phyloP scores from a whole-genome alignment of 2,797 vertebrate genomes.

The Clarias pachynema region DNA sequence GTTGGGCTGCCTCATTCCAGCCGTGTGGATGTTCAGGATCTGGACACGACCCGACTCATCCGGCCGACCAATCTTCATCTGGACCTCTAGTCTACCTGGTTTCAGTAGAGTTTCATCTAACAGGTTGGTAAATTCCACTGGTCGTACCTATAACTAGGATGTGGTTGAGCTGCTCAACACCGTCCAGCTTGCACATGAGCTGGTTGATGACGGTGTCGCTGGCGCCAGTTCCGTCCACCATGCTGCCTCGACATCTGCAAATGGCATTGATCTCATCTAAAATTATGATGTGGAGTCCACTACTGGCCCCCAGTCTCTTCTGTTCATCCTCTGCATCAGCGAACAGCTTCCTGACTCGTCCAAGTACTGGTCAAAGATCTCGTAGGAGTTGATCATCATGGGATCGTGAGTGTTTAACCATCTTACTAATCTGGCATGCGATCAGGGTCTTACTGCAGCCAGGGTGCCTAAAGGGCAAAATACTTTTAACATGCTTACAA shows the following conservation, averaged over 20 bases:
- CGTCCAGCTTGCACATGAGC: no score
- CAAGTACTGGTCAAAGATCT: slow-evolving; percentile 86
- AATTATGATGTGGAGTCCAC: no score
- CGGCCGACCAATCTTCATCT: slow-evolving; percentile 94
- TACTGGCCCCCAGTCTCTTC: slow-evolving; percentile 61
- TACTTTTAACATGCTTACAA: slow-evolving; percentile 89
- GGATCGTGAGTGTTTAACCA: slow-evolving; percentile 88
- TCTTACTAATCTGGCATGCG: slow-evolving; percentile 88
- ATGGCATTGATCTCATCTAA: no score
- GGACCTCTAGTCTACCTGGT: slow-evolving; percentile 93
- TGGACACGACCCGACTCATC: no score
- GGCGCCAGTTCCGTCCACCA: no score
- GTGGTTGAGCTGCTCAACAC: no score
- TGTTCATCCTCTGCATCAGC: slow-evolving; percentile 88
- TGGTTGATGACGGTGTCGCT: no score
- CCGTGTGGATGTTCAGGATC: no score
- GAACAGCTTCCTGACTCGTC: slow-evolving; percentile 83
- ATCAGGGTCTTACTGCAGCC: slow-evolving; percentile 83
- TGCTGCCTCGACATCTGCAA: no score
- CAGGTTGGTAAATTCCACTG: no score
- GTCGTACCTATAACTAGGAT: no score
- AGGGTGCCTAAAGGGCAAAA: slow-evolving; percentile 57
- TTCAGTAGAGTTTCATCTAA: slow-evolving; percentile 92
- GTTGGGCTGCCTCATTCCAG: no score
- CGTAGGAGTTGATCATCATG: slow-evolving; percentile 86